Base-by-base conservation (phyloP, 2,888 invertebrate species). In the Pristionchus exspectatus region DNA sequence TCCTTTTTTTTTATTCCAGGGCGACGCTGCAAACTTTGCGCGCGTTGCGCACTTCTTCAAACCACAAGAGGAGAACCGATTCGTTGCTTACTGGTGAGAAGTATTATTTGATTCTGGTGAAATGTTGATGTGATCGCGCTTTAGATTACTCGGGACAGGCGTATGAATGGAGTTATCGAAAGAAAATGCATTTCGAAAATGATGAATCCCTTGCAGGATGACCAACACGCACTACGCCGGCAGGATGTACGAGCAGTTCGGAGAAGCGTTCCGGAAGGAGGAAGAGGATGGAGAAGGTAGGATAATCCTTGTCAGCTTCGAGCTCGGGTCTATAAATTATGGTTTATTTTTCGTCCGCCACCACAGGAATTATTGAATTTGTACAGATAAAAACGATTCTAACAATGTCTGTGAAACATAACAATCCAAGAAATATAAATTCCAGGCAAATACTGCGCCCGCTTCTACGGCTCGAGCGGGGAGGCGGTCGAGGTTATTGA, bases 231-330 rank as follows among this genome's bases (percentile, higher is more conserved):
- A 77, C 44, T 77, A 77, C 77, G 44, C 44, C 24, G 77, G 77
- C 14, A 18, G 77, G 0, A 81, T 81, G 81, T 81, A 44, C 81
- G 81, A 81, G 81, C 81, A 81, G 81, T 81, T 81, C 54, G 81
- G 81, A 81, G 81, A 81, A 50, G 81, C 81, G 14, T 81, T n/a
- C 27, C 7, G 14, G n/a, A 50, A 81, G n/a, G 81, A 81, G 27
- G 77, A n/a, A 18, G 50, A 81, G 44, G 81, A 27, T 54, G 81
- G 50, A 14, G 72, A 72, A 33, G 72, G 72, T 72, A 30, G 9
- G 72, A 38, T 38, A 38, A 50, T 50, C 44, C 44, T 50, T 7
- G 44, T 50, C 44, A 38, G 38, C 38, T 38, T 38, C 38, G 38
- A 38, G 44, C 44, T 50, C 44, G 44, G 0, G 44, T 10, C 9